Conservation (phyloP, 2,888 invertebrate genomes). For the Acanthacorydalis orientalis region DNA sequence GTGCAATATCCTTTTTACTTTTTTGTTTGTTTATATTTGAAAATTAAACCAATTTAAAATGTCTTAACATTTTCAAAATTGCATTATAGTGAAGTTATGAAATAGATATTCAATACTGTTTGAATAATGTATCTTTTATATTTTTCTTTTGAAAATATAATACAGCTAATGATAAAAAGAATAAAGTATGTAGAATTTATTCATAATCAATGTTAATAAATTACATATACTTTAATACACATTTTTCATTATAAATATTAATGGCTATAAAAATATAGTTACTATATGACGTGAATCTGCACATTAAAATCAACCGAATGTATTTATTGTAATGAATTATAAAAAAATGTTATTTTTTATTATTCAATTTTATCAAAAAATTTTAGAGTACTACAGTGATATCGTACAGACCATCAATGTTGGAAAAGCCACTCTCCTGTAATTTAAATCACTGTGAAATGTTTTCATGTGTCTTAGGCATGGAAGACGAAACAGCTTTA, state of each 20-base stretch:
- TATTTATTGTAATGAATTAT: too few relatives aligned
- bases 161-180: too few relatives aligned
- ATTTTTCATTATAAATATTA: too few relatives aligned
- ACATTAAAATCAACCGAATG: too few relatives aligned
- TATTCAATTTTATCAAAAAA: too few relatives aligned
- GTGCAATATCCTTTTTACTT: background rate
- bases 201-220: too few relatives aligned
- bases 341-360: background rate
- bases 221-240: too few relatives aligned
- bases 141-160: too few relatives aligned
- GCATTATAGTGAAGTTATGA: background rate
- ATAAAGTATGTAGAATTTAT: too few relatives aligned
- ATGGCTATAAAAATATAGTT: too few relatives aligned
- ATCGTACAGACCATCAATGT: conserved; percentile 53
- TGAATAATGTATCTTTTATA: too few relatives aligned
- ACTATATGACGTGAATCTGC: too few relatives aligned
- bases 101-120: background rate
- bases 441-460: conserved; percentile 82
- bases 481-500: conserved; percentile 83
- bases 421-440: conserved; percentile 64
- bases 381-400: conserved; percentile 73
- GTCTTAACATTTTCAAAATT: background rate
- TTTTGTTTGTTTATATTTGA: background rate
- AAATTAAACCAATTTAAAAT: background rate
- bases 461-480: conserved; percentile 76